Conservation (phyloP, 2,888 invertebrate species). For the Rhagophthalmus giganteus region DNA sequence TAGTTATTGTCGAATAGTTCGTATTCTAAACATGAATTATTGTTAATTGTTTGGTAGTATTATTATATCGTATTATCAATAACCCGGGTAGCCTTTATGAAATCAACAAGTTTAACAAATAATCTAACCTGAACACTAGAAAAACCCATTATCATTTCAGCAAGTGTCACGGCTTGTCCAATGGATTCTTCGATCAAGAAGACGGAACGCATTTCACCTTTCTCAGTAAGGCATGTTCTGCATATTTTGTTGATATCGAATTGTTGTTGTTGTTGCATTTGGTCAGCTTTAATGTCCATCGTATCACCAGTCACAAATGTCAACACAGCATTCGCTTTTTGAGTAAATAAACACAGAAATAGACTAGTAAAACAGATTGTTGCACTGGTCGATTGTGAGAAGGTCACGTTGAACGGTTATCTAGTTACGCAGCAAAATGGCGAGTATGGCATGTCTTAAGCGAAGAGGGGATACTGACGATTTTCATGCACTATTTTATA, state of each 20-base stretch:
- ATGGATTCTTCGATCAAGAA: slow-evolving; percentile 53
- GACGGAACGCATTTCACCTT: slow-evolving; percentile 56
- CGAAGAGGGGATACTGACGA: slow-evolving; percentile 29
- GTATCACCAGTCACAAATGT: slow-evolving; percentile 33
- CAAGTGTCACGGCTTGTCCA: slow-evolving; percentile 52
- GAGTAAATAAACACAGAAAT: slow-evolving; percentile 50
- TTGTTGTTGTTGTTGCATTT: slow-evolving; percentile 39
- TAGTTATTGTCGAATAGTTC: no score
- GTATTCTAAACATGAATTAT: no score
- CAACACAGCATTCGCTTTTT: slow-evolving; percentile 40
- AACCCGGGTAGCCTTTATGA: neutral
- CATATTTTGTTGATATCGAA: slow-evolving; percentile 56
- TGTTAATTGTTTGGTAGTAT: no score
- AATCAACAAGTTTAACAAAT: slow-evolving; percentile 1
- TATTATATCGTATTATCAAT: no score
- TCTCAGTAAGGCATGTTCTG: slow-evolving; percentile 55
- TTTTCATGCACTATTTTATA: slow-evolving; percentile 37
- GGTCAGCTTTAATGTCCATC: slow-evolving; percentile 50
- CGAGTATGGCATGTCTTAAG: slow-evolving; percentile 29
- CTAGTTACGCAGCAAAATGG: slow-evolving; percentile 41
- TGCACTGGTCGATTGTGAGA: slow-evolving; percentile 57
- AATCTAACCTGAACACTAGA: slow-evolving; percentile 52
- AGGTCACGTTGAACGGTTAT: slow-evolving; percentile 28
- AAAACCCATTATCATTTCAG: slow-evolving; percentile 57
- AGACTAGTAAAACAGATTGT: slow-evolving; percentile 53